Evolutionary conservation across 1,140 invertebrate genomes (phyloP).

Genomic region (fruit fly (Drosophila melanogaster)): DNA sequence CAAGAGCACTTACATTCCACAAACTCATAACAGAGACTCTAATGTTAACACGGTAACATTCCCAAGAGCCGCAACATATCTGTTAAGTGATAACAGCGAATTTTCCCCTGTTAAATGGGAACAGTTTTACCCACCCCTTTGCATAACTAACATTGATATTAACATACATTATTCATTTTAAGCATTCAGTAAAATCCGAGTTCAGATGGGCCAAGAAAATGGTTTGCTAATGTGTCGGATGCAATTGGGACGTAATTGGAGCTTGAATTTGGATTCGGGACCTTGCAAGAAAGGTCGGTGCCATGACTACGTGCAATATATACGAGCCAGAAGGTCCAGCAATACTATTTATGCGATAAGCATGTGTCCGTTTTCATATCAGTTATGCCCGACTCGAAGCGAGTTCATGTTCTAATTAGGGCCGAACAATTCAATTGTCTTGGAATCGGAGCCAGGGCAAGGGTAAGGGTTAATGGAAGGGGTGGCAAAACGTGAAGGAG

Average conservation of each 20-base stretch:
- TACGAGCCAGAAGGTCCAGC: background rate
- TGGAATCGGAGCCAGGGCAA: conserved; percentile 1
- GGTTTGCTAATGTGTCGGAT: conserved; percentile 13
- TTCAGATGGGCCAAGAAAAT: conserved; percentile 6
- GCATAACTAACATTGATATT: conserved; percentile 1
- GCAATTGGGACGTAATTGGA: conserved; percentile 34
- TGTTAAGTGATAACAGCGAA: background rate
- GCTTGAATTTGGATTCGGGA: background rate
- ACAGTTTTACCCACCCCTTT: conserved; percentile 29
- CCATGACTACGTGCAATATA: conserved; percentile 7
- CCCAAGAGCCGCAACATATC: background rate
- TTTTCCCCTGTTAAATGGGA: conserved; percentile 43
- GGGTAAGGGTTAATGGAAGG: background rate
- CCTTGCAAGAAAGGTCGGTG: background rate
- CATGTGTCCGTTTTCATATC: conserved; percentile 18
- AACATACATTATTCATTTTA: conserved; percentile 24
- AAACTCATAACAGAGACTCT: background rate
- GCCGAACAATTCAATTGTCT: conserved; percentile 45
- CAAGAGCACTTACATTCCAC: conserved; percentile 27
- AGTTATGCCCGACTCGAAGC: conserved; percentile 1
- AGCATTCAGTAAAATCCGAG: conserved; percentile 8
- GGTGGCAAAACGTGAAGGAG: background rate
- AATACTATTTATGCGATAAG: conserved; percentile 23
- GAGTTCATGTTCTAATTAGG: conserved; percentile 39
- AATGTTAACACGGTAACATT: background rate